Conservation (phyloP, 2,113 vertebrate species). For the Phoxinus phoxinus region DNA sequence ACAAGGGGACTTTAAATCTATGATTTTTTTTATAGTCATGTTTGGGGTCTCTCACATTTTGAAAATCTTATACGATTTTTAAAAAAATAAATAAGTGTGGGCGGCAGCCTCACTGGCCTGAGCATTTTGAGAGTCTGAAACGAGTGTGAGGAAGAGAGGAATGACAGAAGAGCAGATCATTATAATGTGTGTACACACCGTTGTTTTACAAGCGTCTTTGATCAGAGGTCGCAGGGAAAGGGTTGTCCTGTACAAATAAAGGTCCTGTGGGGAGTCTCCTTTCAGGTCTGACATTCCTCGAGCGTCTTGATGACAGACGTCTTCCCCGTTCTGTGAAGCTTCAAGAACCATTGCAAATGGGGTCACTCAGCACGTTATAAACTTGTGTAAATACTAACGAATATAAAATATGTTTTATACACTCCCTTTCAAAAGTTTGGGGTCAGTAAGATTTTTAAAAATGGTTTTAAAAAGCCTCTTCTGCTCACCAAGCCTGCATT, state of each 20-base stretch:
- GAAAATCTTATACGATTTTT: too few species aligned
- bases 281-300: conserved; percentile 18
- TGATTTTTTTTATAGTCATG: too few species aligned
- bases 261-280: background rate
- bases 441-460: background rate
- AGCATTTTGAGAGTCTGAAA: background rate
- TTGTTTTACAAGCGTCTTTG: conserved; percentile 4
- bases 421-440: background rate
- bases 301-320: background rate
- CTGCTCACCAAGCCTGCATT: background rate
- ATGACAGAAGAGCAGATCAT: background rate
- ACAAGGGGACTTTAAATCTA: too few species aligned
- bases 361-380: background rate
- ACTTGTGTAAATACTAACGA: background rate
- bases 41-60: too few species aligned
- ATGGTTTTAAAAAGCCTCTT: background rate
- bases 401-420: background rate
- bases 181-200: background rate
- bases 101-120: background rate
- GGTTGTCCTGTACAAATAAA: conserved; percentile 18
- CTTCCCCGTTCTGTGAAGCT: conserved; percentile 7
- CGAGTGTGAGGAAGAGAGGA: background rate
- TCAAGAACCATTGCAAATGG: background rate
- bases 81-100: too few species aligned
- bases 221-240: conserved; percentile 14